Evolutionary conservation across 92 coral and sea anemone genomes (phyloP), one percentile per base, ranked within the genome.

Genomic region (Porites lobata): DNA sequence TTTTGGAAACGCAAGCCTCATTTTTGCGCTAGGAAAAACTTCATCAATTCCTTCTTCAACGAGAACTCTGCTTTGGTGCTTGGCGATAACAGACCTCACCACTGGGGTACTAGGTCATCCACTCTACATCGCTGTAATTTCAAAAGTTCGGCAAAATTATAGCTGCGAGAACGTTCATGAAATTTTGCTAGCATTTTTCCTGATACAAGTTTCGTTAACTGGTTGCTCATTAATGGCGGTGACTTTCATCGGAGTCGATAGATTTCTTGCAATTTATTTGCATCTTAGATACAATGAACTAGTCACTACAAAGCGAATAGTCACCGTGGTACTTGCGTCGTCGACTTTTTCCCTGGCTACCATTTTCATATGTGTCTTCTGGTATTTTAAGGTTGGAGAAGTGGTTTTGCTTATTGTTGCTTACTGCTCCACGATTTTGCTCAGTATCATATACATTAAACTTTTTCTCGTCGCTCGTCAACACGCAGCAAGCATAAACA

Each of bases 221-320:
- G 0, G 22, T 29, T 38, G 18, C 9, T 81, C 85, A 3, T 29
- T 69, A 18, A 47, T 8, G 1, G 20, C 17, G 11, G 77, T 81
- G 12, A 56, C 62, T 8, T 32, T 81, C 4, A 81, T 56, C 12
- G 85, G 85, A 17, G 54, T 81, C 4, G 85, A 81, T 58, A 66
- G 85, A 9, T 81, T 81, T 7, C 85, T 81, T 9, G 76, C 85
- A 13, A 81, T 81, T 7, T 53, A 15, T 5, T 68, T 81, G 69
- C 85, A 81, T 57, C 54, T 81, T 21, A n/a, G 85, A 56, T 81
- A 81, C 53, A 57, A 69, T 12, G 67, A 81, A 57, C 68, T 81
- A 9, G 65, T 81, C 11, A 81, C 85, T 4, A 76, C 85, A 69
- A 69, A 70, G 1, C 85, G 85, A 18, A 54, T 26, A 11, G 15